Base-by-base conservation (phyloP, 2,113 vertebrate species). In the Larimichthys crocea region DNA sequence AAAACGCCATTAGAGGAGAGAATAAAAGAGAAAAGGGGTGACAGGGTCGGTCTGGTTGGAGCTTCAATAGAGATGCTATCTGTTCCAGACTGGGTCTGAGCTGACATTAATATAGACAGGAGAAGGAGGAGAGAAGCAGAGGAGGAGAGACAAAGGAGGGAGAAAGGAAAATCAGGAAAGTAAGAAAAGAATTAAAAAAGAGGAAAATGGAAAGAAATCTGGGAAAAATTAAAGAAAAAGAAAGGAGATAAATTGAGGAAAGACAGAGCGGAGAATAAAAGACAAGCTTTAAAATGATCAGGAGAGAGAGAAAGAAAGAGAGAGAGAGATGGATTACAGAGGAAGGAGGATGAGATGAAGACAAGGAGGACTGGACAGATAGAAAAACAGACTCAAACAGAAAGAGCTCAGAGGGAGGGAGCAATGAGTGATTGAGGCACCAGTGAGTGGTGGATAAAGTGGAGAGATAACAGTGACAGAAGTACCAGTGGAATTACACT, bases 41-140 rank as follows among this genome's bases (percentile, higher is more conserved):
- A 80, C 69, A 74, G 64, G 82, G 84, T 74, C 48, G 24, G 66
- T 16, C n/a, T 42, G 82, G 49, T 29, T 11, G 70, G 12, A 80
- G 73, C 74, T 88, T 88, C 86, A 86, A 79, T 82, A 62, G 79
- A 92, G 92, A 93, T 93, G 77, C 35, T 91, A 93, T 93, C 92
- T 87, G 73, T 31, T 55, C 70, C 76, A 76, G 85, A 85, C 83
- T 48, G 72, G 68, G 50, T 31, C 10, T 76, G 72, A 80, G 69
- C 68, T 29, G 72, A 82, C 79, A 57, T 61, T 59, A 29, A 65
- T 79, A 68, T 31, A 20, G 53, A 56, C 53, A 42, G 61, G 15
- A 65, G 19, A 73, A 60, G 5, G 69, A 75, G 53, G 56, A 64
- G 50, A 64, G 40, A 66, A 66, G n/a, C 2, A 31, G 31, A 15